Conservation (phyloP, 2,113 vertebrate genomes). For the Notiomystis cincta region DNA sequence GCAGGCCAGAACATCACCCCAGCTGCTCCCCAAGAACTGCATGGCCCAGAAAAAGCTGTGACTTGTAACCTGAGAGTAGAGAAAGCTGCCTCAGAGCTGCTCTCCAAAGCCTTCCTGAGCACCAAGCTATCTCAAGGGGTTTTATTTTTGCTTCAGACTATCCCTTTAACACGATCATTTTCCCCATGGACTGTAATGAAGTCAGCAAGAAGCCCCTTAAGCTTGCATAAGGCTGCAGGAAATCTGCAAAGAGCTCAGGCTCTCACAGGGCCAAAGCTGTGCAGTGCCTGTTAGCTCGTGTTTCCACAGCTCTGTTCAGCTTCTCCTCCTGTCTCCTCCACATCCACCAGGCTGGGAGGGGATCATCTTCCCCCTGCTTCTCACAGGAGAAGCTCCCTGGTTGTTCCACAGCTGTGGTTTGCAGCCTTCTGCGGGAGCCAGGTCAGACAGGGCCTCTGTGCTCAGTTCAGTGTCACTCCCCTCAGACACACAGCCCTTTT, state of each 20-base stretch:
- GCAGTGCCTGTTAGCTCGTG: fast-evolving
- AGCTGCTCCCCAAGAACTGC: background rate
- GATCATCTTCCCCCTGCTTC: fast-evolving
- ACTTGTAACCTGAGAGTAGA: fast-evolving
- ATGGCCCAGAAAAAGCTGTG: fast-evolving
- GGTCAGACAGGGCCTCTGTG: fast-evolving
- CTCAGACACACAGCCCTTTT: fast-evolving
- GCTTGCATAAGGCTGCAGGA: background rate
- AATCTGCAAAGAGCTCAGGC: background rate
- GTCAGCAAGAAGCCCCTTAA: background rate
- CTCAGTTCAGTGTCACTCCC: background rate
- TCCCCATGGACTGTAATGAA: fast-evolving
- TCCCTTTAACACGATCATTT: fast-evolving
- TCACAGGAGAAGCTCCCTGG: fast-evolving
- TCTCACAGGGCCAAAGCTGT: background rate
- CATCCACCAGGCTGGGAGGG: fast-evolving
- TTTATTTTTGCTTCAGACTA: background rate
- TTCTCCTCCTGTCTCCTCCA: background rate
- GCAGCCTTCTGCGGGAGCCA: background rate
- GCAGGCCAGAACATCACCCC: background rate
- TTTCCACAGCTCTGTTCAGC: background rate
- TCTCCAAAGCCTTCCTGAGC: background rate
- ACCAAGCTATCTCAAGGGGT: background rate
- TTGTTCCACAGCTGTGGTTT: fast-evolving
- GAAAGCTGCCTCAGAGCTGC: background rate